Evolutionary conservation across 2,113 vertebrate species (phyloP), one percentile per base, ranked within the genome.

Genomic region (human (Homo sapiens)): DNA sequence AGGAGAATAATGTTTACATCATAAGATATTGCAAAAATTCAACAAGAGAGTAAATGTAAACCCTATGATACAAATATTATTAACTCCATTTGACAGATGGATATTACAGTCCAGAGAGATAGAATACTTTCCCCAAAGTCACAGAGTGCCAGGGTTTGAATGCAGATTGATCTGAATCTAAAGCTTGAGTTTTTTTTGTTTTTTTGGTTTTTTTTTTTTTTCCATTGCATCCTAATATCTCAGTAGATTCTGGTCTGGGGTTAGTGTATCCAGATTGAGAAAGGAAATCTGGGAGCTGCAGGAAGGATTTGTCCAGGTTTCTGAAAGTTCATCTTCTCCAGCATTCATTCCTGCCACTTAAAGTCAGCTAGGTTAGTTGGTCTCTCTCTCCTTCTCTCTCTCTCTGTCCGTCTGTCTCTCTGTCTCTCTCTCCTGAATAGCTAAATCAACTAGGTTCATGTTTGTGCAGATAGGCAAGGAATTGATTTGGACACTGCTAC

Each of bases 301-400:
- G 72, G 38, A 45, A 59, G 32, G 38, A 73, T 18, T 8, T 16
- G 48, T 43, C 66, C n/a, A 73, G 6, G 16, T 32, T 64, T 80
- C 78, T 52, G 30, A 50, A 78, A 78, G 75, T 32, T 61, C 81
- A 5, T 64, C 18, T 35, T 66, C 18, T 40, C 72, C 38, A 59
- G 6, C 10, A 22, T 45, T 61, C 10, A 14, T 45, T 78, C 40
- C 61, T 92, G 50, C 20, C 55, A 40, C 18, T 48, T 68, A 40
- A 38, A 70, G 25, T 88, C 59, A 84, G 20, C 40, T 50, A 61
- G 75, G 25, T 22, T 86, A 64, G 61, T 64, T 64, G 61, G 27
- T 30, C 27, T n/a, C 1, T 13, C 10, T 52, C 17, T 4, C 3
- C 27, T 8, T 6, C 1, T 25, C 35, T 64, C 17, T 48, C 40